phyloP scores from a whole-genome alignment of 2,888 invertebrate species.

The Tenthredo amoena region DNA sequence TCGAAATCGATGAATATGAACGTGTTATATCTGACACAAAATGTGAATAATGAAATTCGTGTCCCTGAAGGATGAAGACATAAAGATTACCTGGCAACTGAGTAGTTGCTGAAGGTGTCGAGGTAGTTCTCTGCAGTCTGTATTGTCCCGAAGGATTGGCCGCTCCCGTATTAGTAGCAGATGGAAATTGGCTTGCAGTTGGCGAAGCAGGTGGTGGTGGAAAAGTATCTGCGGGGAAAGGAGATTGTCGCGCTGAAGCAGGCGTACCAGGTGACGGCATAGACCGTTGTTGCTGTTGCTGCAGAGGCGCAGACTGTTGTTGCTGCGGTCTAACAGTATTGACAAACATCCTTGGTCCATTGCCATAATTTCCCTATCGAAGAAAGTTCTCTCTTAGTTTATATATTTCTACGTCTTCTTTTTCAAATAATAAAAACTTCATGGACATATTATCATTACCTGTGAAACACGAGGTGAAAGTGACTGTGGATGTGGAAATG shows the following conservation, averaged over 20 bases:
- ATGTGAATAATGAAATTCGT: not conserved
- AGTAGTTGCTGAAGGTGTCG: constrained; percentile 81
- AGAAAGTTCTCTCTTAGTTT: not conserved
- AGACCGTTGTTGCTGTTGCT: constrained; percentile 84
- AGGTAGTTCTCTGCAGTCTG: constrained; percentile 82
- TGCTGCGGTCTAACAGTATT: constrained; percentile 78
- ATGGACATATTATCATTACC: constrained; percentile 64
- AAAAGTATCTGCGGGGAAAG: constrained; percentile 80
- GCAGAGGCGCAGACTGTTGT: constrained; percentile 68
- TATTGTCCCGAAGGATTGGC: constrained; percentile 77
- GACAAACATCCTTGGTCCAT: constrained; percentile 75
- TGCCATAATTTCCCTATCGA: constrained; percentile 73
- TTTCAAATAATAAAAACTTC: not conserved
- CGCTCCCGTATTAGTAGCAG: constrained; percentile 74
- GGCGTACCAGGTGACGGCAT: constrained; percentile 84
- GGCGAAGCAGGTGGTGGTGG: constrained; percentile 80
- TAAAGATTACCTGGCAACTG: constrained; percentile 81
- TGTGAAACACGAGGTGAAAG: constrained; percentile 81
- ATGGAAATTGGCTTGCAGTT: constrained; percentile 77
- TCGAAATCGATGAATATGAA: not conserved
- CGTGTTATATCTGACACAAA: not conserved
- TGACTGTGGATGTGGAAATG: constrained; percentile 79
- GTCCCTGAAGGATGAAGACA: not conserved
- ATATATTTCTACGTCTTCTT: not conserved
- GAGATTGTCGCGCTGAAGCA: constrained; percentile 80